Base-by-base conservation (phyloP, 2,888 invertebrate species). In the Aporophyla lueneburgensis region DNA sequence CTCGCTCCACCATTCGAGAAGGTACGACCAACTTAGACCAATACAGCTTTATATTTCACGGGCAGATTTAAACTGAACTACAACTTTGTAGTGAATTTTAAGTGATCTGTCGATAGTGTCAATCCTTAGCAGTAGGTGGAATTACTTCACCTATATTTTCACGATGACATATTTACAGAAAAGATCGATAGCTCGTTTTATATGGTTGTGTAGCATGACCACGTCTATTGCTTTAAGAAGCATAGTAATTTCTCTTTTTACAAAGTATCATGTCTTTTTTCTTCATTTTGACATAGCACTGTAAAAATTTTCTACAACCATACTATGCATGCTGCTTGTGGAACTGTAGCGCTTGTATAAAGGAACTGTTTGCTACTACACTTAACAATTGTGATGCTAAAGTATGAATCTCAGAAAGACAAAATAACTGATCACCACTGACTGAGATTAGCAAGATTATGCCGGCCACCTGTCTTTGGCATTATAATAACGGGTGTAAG, bases 1-100 rank as follows among this genome's bases (percentile, higher is more conserved):
- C 12, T 75, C 78, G 0, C 83, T 96, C 10, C 76, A 77, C 0
- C 91, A 93, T 77, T 95, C 95, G 0, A 84, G 92, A 54, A 93
- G 95, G 95, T 95, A 65, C 33, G 19, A 6, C 5, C 19, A 33
- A 33, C 12, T 10, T 21, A 5, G 21, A 21, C 5, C 33, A 0
- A 12, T 46, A 46, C 43, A 46, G 43, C 43, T 33, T 21, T 21
- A 33, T 21, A 49, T 14, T 2, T 14, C 12, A 49, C 49, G 21
- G 2, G 14, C 2, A 59, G 5, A 4, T 7, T 27, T 49, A 27
- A 27, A 7, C 21, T 27, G 9, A 33, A 33, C 3, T 46, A 43
- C 9, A 43, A 9, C 43, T 43, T 43, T 43, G 33, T 6, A 46
- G 24, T 19, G 12, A 46, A 10, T 19, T 24, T 2, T 5, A 43